Conservation (phyloP, 1,140 invertebrate species). For the Camponotus floridanus region DNA sequence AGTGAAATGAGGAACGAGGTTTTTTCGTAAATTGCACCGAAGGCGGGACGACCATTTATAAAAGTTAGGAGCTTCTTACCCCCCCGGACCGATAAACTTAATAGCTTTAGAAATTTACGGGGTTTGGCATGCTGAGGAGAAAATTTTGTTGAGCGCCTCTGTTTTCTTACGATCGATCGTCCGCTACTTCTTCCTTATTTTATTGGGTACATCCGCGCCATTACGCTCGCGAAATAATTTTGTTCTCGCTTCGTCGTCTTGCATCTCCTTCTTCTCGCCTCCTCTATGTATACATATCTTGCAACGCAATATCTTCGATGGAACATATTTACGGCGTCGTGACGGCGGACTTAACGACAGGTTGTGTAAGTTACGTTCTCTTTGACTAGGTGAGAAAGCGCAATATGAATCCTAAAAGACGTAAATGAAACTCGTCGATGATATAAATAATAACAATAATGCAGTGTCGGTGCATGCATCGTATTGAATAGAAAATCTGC, state of each 20-base stretch:
- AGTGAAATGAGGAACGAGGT: constrained; percentile 80
- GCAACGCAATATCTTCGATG: constrained; percentile 49
- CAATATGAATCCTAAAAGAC: constrained; percentile 39
- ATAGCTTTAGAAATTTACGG: constrained; percentile 83
- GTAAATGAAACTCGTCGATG: constrained; percentile 5
- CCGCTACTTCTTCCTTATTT: constrained; percentile 25
- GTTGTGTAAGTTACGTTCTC: constrained; percentile 47
- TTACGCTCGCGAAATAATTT: constrained; percentile 61
- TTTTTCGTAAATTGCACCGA: constrained; percentile 81
- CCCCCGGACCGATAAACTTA: constrained; percentile 80
- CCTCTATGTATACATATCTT: constrained; percentile 7
- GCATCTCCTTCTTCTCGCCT: not conserved
- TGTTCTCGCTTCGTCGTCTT: constrained; percentile 23
- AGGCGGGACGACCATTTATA: constrained; percentile 79
- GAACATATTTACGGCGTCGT: constrained; percentile 53
- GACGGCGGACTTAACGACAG: constrained; percentile 45
- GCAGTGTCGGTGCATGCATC: not conserved
- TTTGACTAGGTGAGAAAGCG: constrained; percentile 28
- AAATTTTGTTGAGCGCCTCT: constrained; percentile 65
- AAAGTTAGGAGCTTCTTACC: constrained; percentile 82
- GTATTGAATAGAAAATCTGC: constrained; percentile 39
- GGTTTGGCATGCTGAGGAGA: constrained; percentile 58
- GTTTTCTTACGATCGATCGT: constrained; percentile 41
- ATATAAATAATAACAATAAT: not conserved
- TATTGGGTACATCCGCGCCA: constrained; percentile 58